These are phyloP conservation scores for Xylota segnis DNA, from an alignment of 2,888 invertebrate genomes.

Conservation along the genomic window DNA sequence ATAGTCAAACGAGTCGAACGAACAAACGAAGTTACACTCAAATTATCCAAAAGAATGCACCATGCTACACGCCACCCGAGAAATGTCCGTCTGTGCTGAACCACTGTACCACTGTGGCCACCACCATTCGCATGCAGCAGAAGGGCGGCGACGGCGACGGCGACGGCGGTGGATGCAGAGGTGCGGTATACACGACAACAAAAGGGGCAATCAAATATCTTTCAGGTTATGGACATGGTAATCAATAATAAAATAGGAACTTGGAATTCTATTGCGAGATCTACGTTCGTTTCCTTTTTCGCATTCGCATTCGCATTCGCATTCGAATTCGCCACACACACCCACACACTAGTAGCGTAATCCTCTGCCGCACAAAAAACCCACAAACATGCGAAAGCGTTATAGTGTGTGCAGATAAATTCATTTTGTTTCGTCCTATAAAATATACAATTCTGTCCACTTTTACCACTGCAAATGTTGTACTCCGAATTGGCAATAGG, in stretches of 20 bases:
- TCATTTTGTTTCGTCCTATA: slow-evolving; percentile 76
- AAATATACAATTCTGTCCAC: slow-evolving; percentile 77
- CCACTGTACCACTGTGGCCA: slow-evolving; percentile 25
- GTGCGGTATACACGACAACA: slow-evolving; percentile 68
- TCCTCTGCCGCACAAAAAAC: slow-evolving; percentile 65
- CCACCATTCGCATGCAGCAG: slow-evolving; percentile 37
- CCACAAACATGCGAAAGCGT: slow-evolving; percentile 75
- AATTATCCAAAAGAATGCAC: slow-evolving; percentile 73
- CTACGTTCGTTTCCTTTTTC: slow-evolving; percentile 73
- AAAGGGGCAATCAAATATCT: slow-evolving; percentile 77
- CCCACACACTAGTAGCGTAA: slow-evolving; percentile 43
- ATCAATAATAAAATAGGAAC: slow-evolving; percentile 77
- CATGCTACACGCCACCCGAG: slow-evolving; percentile 55
- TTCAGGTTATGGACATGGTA: slow-evolving; percentile 77
- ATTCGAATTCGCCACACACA: slow-evolving; percentile 9
- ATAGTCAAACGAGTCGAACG: slow-evolving; percentile 49
- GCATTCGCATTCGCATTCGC: slow-evolving; percentile 39
- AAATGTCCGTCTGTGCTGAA: slow-evolving; percentile 48
- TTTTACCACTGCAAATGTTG: slow-evolving; percentile 75
- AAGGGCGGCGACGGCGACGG: background rate
- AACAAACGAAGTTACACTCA: slow-evolving; percentile 73
- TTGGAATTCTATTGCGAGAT: slow-evolving; percentile 72
- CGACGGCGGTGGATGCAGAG: background rate
- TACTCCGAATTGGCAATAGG: slow-evolving; percentile 68
- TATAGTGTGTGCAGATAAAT: slow-evolving; percentile 76